These are phyloP conservation scores for Cossypha caffra DNA, from an alignment of 2,797 vertebrate genomes.

Conservation along the genomic window DNA sequence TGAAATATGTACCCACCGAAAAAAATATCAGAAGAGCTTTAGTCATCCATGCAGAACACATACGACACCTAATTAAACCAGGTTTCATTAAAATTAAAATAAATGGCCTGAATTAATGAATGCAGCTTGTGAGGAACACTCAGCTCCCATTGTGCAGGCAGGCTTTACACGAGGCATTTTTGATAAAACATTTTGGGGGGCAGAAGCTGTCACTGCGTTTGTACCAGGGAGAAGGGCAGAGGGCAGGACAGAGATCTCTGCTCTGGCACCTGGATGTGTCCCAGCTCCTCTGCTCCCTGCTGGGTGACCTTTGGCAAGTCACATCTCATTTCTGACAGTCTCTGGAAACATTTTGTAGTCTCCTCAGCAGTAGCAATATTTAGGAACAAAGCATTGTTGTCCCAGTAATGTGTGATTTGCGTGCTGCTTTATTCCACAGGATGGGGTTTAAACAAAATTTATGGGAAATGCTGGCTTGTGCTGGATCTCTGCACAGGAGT, in stretches of 20 bases:
- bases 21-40: not conserved
- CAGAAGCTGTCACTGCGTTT: not conserved
- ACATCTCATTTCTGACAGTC: not conserved
- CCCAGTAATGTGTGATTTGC: not conserved
- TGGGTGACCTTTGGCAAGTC: not conserved
- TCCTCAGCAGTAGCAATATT: not conserved
- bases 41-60: constrained; percentile 44
- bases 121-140: not conserved
- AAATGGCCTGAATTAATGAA: constrained; percentile 36
- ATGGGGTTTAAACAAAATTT: not conserved
- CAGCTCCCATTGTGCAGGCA: not conserved
- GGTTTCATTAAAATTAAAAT: constrained; percentile 65
- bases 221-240: accelerated
- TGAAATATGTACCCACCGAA: not conserved
- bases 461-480: constrained; percentile 22
- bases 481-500: constrained; percentile 59
- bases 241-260: not conserved
- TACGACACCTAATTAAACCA: constrained; percentile 60
- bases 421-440: not conserved
- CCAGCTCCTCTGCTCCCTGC: not conserved
- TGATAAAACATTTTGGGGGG: not conserved
- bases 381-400: not conserved
- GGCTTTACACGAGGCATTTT: not conserved
- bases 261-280: not conserved
- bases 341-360: not conserved